Percentiles rank a stretch among this genome's conserved stretches.
These are phyloP conservation scores for Lampropteryx suffumata DNA, from an alignment of 2,888 invertebrate species.

Conservation along the genomic window DNA sequence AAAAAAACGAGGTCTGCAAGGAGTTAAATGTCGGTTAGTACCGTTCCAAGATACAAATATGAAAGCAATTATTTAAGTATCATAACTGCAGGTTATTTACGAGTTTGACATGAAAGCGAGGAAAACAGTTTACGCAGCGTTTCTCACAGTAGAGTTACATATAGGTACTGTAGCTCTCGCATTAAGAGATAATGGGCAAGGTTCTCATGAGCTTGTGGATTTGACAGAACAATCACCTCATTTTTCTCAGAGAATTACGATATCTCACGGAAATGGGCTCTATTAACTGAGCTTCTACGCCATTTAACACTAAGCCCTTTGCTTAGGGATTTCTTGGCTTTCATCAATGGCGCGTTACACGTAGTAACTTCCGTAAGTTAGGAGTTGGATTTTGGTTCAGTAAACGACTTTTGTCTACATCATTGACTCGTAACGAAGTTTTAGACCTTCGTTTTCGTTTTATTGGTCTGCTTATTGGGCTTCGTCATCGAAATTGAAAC, in stretches of 20 bases:
- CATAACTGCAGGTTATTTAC: constrained; percentile 34
- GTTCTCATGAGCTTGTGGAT: constrained; percentile 60
- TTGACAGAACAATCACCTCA: constrained; percentile 67
- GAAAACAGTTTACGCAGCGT: constrained; percentile 44
- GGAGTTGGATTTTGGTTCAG: not conserved
- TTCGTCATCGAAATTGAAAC: constrained; percentile 42
- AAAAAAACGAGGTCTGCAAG: constrained; percentile 43
- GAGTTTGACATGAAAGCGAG: constrained; percentile 27
- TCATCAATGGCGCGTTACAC: not conserved
- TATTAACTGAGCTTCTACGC: constrained; percentile 45
- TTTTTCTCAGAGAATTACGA: constrained; percentile 63
- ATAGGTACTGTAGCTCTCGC: constrained; percentile 33
- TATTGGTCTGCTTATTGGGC: constrained; percentile 37
- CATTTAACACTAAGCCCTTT: constrained; percentile 39
- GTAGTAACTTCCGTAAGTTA: not conserved
- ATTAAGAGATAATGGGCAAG: constrained; percentile 51
- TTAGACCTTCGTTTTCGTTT: constrained; percentile 15
- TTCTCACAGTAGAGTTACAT: constrained; percentile 60
- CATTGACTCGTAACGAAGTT: not conserved
- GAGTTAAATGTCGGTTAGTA: constrained; percentile 39
- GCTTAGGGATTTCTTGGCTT: constrained; percentile 26
- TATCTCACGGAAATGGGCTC: constrained; percentile 57
- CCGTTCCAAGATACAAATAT: constrained; percentile 39
- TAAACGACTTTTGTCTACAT: not conserved
- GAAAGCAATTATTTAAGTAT: constrained; percentile 25